phyloP scores from a whole-genome alignment of 1,140 invertebrate species.

The Pomacea maculata region DNA sequence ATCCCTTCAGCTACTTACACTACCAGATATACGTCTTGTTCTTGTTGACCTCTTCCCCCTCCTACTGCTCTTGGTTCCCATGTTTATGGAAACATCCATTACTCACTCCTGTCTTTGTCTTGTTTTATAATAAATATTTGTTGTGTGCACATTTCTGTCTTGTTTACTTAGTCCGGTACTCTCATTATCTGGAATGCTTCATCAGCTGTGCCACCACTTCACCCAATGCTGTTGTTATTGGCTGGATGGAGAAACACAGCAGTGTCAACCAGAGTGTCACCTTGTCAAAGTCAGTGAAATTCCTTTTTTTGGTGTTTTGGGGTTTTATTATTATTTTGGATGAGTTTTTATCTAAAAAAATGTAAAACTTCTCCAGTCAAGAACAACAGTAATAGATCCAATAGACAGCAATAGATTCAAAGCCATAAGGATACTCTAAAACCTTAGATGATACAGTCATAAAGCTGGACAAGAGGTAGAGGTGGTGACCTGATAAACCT shows the following conservation, averaged over 20 bases:
- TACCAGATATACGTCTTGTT: too few species aligned
- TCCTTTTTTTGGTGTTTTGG: too few species aligned
- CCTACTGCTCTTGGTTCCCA: not conserved
- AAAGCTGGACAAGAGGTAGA: too few species aligned
- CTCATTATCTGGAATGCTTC: conserved; percentile 62
- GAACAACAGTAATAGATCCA: too few species aligned
- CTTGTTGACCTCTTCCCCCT: not conserved
- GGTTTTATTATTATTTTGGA: too few species aligned
- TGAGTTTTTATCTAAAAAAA: too few species aligned
- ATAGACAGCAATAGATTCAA: too few species aligned
- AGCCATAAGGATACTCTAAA: too few species aligned
- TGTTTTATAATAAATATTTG: not conserved
- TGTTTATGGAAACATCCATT: not conserved
- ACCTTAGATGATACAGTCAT: too few species aligned
- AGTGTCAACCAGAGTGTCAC: conserved; percentile 39
- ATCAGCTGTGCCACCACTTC: conserved; percentile 62
- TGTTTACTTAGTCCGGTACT: conserved; percentile 56
- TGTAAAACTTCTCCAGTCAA: too few species aligned
- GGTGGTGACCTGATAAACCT: too few species aligned
- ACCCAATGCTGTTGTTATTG: conserved; percentile 61
- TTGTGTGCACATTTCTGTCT: not conserved
- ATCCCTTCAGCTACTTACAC: too few species aligned
- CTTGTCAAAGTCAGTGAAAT: conserved; percentile 31
- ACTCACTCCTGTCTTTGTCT: not conserved
- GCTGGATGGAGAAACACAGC: conserved; percentile 64